Percentiles rank a stretch among this genome's conserved stretches.
These are phyloP conservation scores for Chionomys nivalis DNA, from an alignment of 2,113 vertebrate genomes.

Conservation along the genomic window DNA sequence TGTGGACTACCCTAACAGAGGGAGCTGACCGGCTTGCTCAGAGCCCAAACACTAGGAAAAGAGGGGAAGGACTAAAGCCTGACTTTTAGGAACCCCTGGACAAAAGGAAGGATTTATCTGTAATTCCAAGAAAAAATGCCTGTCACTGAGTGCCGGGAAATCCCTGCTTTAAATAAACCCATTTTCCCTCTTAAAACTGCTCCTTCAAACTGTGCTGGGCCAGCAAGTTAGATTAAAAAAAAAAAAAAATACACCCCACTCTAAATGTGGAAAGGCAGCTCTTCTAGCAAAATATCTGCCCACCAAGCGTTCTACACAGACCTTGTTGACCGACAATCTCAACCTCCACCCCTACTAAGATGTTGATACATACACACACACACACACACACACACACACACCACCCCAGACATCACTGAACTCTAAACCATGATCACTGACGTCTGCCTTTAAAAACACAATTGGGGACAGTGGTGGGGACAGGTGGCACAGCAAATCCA, in stretches of 20 bases:
- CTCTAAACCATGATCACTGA: neutral
- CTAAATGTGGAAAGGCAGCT: neutral
- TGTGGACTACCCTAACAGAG: neutral
- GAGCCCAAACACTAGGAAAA: neutral
- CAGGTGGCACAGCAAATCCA: too few relatives aligned
- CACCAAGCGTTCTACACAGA: neutral
- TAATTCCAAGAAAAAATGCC: neutral
- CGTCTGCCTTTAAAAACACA: neutral
- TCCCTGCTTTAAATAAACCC: conserved; percentile 29
- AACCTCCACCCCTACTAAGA: neutral
- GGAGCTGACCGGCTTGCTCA: neutral
- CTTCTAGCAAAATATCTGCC: neutral
- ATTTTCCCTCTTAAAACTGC: conserved; percentile 9
- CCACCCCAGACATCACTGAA: neutral
- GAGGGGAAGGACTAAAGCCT: neutral
- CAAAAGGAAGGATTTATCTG: neutral
- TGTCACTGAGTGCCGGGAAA: neutral
- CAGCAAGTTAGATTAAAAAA: neutral
- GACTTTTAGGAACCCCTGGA: neutral
- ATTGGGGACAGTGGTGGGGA: neutral
- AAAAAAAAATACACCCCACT: neutral
- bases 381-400: neutral
- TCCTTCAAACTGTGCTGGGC: neutral
- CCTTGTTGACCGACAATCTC: neutral
- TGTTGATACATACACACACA: neutral